Base-by-base conservation (phyloP, 2,888 invertebrate species). In the Acrocera orbiculus region DNA sequence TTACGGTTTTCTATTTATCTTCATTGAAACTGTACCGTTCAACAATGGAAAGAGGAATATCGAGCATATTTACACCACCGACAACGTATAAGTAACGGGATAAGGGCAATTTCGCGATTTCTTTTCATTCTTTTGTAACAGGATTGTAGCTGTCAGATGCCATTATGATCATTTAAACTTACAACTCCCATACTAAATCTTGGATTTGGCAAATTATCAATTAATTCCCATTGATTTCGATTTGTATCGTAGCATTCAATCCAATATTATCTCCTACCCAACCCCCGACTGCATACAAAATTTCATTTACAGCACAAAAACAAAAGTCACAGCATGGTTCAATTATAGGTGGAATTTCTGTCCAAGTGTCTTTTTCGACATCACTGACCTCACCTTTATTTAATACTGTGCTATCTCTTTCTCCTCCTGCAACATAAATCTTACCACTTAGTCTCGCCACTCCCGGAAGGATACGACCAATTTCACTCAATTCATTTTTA, bases 241-340 rank as follows among this genome's bases (percentile, higher is more conserved):
- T 73, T 65, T 1, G 87, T 81, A 56, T 89, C 81, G 53, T 85
- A 92, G 45, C 77, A 70, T 55, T 92, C 92, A 41, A 92, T 81
- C 86, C 87, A 54, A 90, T 85, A 52, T 87, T 86, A 40, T 81
- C 79, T 1, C 89, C 90, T 20, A 90, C 77, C 89, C 90, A 90
- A 4, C 92, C 92, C 27, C 92, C 90, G 46, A 92, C 74, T 1
- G 87, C 89, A 53, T 81, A 86, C 38, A 92, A 61, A 47, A 71
- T 72, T 17, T 82, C 83, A 45, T 82, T 76, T 57, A 82, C 70
- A 10, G 81, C 78, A 49, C 85, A 83, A 40, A 89, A 61, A 2
- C 90, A 89, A 53, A 90, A 83, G 56, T 87, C 89, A 60, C 87
- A 90, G 14, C 92, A 68, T 1, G 85, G 80, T 45, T 81, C 78